Percentiles rank a stretch among this genome's conserved stretches.
phyloP scores from a whole-genome alignment of 2,888 invertebrate genomes.

The Metalampra italica region DNA sequence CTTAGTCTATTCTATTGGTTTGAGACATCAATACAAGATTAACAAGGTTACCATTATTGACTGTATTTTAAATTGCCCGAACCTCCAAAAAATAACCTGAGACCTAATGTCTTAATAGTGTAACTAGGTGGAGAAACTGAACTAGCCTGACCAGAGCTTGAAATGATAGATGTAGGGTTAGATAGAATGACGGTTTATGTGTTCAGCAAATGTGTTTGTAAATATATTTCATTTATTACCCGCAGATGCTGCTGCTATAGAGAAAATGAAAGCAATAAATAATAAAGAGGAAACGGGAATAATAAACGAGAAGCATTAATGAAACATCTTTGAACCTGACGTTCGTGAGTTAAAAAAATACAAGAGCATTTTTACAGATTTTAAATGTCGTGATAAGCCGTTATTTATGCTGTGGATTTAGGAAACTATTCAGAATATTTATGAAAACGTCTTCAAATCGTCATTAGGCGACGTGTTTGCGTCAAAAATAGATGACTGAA shows the following conservation, averaged over 20 bases:
- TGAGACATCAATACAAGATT: no score
- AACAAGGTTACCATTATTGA: no score
- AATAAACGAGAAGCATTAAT: neutral
- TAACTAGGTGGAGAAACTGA: no score
- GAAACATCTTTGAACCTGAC: neutral
- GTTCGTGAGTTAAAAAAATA: neutral
- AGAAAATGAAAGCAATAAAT: neutral
- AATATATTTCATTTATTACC: neutral
- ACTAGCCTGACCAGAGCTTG: neutral
- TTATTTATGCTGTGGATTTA: constrained; percentile 42
- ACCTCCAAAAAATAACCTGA: no score
- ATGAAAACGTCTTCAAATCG: neutral
- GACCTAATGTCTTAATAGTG: no score
- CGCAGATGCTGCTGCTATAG: neutral
- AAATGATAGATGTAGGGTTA: neutral
- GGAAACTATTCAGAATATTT: neutral
- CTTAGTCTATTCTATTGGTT: no score
- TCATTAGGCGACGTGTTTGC: neutral
- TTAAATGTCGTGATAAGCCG: constrained; percentile 43
- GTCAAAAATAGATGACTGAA: neutral
- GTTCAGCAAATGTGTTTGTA: neutral
- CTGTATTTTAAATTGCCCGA: no score
- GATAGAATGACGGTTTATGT: neutral
- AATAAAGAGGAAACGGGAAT: neutral
- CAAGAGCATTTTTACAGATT: constrained; percentile 28